These are phyloP conservation scores for Lasioglossum pauxillum DNA, from an alignment of 2,888 invertebrate species.

Conservation along the genomic window DNA sequence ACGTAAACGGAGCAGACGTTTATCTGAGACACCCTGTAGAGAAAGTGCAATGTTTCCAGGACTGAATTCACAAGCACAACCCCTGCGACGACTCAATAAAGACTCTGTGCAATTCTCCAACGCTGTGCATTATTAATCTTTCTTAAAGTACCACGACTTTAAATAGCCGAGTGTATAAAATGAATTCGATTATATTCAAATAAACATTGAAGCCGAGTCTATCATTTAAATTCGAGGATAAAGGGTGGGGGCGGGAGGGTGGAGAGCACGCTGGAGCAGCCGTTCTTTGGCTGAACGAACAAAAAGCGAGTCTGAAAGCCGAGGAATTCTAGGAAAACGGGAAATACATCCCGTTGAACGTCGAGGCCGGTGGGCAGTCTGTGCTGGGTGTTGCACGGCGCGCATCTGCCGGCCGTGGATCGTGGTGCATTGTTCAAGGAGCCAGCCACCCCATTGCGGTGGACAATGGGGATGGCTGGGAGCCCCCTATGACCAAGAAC, in stretches of 20 bases:
- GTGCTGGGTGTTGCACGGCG: constrained; percentile 27
- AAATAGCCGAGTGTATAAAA: too few species aligned
- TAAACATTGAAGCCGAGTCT: not conserved
- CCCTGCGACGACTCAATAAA: not conserved
- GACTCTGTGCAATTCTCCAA: not conserved
- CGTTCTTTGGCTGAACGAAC: not conserved
- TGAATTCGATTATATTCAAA: too few species aligned
- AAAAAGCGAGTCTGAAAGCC: not conserved
- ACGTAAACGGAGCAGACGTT: not conserved
- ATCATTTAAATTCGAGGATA: not conserved
- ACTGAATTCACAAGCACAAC: not conserved
- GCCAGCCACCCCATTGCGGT: constrained; percentile 38
- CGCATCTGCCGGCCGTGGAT: constrained; percentile 62
- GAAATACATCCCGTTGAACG: constrained; percentile 31
- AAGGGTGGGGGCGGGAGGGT: not conserved
- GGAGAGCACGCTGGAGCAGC: not conserved
- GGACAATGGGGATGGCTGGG: constrained; percentile 55
- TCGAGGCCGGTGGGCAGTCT: constrained; percentile 28
- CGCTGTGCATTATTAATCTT: not conserved
- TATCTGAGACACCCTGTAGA: not conserved
- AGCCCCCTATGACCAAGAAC: constrained; percentile 38
- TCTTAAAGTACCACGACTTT: not conserved
- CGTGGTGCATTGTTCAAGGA: constrained; percentile 61
- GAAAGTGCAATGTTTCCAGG: not conserved
- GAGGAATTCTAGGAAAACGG: constrained; percentile 30